Base-by-base conservation (phyloP, 2,113 vertebrate species). In the Mionectes macconnelli region DNA sequence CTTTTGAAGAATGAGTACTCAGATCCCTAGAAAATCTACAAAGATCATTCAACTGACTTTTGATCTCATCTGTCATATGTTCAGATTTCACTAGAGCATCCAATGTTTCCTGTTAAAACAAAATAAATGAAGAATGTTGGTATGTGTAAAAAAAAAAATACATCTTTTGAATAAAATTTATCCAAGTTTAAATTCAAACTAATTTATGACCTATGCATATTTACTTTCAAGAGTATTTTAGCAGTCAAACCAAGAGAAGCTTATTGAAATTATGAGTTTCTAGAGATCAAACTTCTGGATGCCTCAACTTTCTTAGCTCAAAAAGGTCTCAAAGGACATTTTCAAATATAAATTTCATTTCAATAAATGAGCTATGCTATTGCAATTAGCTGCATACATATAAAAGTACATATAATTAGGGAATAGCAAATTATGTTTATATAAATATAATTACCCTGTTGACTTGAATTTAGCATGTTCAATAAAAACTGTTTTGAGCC, bases 1-100 rank as follows among this genome's bases (percentile, higher is more conserved):
- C 99, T 76, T 98, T 98, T 60, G 98, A 98, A 45, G 99, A 99
- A 70, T 99, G 98, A 39, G 97, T 89, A 87, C 98, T 98, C 89
- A 99, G 96, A 96, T 99, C 99, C 89, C 97, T 98, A 94, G 99
- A 99, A 98, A 99, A 99, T 49, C 97, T 98, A 95, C 99, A 99
- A 64, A 99, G 98, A 79, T 99, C 98, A 89, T 99, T 99, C 68
- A 99, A 97, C 66, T 99, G 99, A 90, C 97, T 97, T 97, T 99
- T 99, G 94, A 99, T 97, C 81, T 98, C 98, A 94, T 99, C 99
- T 31, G 98, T 99, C 96, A 98, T 98, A 20, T 98, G 98, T 97
- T 99, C 99, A 53, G 98, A 98, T 63, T 98, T 98, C 76, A 98
- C 97, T 85, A 99, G 97, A 78, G 98, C 97, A 96, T 98, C 98